Percentiles rank a stretch among this genome's conserved stretches.
Evolutionary conservation across 2,113 vertebrate species (phyloP).

Genomic region (Bubo blakistoni): DNA sequence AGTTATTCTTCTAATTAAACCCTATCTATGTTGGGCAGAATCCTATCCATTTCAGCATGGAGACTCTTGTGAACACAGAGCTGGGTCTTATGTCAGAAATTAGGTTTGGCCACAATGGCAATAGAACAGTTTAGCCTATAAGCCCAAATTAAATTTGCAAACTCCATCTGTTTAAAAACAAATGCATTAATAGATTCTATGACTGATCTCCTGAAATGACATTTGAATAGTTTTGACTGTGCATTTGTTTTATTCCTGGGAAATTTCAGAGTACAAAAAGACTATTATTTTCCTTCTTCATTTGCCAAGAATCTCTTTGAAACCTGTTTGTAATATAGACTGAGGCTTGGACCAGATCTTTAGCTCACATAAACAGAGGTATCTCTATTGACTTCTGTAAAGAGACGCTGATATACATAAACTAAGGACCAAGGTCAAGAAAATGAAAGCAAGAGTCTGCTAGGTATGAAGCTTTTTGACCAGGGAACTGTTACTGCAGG

Average conservation of each 20-base stretch:
- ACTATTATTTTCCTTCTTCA: constrained; percentile 31
- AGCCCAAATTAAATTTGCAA: constrained; percentile 11
- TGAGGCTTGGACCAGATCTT: background rate
- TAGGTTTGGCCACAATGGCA: background rate
- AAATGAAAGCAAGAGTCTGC: background rate
- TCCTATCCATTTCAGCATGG: background rate
- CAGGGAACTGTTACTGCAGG: background rate
- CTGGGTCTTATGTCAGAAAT: background rate
- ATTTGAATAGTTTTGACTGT: constrained; percentile 53
- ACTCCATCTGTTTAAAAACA: background rate
- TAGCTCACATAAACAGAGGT: background rate
- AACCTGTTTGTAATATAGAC: background rate
- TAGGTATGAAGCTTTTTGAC: background rate
- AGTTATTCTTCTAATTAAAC: background rate
- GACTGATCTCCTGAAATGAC: constrained; percentile 10
- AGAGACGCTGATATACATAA: background rate
- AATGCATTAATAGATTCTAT: background rate
- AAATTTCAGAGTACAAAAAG: constrained; percentile 26
- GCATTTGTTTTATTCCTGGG: constrained; percentile 17
- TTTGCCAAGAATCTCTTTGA: constrained; percentile 26
- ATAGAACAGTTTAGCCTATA: background rate
- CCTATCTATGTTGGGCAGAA: background rate
- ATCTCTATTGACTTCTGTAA: background rate
- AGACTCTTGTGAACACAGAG: background rate
- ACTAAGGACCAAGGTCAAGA: background rate